A percentile compares a stretch with the other conserved stretches of the same genome.
Evolutionary conservation across 2,797 vertebrate species (phyloP).

Genomic region (Enteromius mattozi): DNA sequence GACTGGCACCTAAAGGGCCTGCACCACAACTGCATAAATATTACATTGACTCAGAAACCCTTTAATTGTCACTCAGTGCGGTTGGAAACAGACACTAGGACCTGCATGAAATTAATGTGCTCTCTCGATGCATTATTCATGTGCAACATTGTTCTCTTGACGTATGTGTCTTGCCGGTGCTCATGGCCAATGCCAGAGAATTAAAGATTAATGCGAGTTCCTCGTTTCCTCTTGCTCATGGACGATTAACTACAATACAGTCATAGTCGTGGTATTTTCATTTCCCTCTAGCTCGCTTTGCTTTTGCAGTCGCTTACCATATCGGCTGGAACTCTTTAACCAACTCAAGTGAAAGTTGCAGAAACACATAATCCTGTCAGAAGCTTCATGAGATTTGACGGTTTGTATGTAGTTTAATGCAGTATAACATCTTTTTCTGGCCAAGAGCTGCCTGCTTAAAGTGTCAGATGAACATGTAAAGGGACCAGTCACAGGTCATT

Average conservation of each 20-base stretch:
- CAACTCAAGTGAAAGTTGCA: constrained; percentile 1
- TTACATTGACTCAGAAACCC: constrained; percentile 40
- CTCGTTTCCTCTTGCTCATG: constrained; percentile 43
- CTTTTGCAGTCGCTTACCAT: constrained; percentile 25
- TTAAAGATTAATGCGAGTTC: constrained; percentile 49
- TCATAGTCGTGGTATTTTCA: constrained; percentile 19
- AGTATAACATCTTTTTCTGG: neutral
- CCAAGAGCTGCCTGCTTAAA: neutral
- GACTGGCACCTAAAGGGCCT: constrained; percentile 33
- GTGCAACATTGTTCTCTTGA: constrained; percentile 45
- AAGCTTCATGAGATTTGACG: neutral
- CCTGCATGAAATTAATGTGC: constrained; percentile 53
- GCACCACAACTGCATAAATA: constrained; percentile 49
- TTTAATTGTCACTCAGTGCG: constrained; percentile 57
- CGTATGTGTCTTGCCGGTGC: constrained; percentile 31
- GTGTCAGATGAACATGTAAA: neutral
- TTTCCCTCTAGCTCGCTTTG: constrained; percentile 12
- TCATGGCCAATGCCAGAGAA: constrained; percentile 43
- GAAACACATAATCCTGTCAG: constrained; percentile 6
- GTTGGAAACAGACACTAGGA: constrained; percentile 52
- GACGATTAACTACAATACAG: constrained; percentile 49
- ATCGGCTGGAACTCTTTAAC: constrained; percentile 7
- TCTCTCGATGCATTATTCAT: constrained; percentile 54
- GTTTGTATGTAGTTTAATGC: neutral
- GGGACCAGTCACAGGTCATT: neutral